phyloP scores from a whole-genome alignment of 2,888 invertebrate genomes.

The Tortricodes alternella region DNA sequence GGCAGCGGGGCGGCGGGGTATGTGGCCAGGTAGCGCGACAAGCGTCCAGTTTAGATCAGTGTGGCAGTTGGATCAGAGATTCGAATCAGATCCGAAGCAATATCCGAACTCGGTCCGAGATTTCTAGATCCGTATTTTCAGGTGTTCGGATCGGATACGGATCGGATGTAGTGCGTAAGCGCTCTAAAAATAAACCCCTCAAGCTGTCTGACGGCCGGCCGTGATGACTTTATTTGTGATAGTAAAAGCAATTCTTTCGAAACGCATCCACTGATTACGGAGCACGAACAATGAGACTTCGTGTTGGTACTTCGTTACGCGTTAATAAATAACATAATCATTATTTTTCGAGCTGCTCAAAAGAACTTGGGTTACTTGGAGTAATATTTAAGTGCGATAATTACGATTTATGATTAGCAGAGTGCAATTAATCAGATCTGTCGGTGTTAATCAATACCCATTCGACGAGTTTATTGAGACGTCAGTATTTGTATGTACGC shows the following conservation, averaged over 20 bases:
- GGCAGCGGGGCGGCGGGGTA: too few relatives aligned
- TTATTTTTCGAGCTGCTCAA: constrained; percentile 23
- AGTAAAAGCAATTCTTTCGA: constrained; percentile 6
- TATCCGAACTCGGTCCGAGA: too few relatives aligned
- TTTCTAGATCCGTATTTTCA: too few relatives aligned
- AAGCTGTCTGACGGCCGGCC: too few relatives aligned
- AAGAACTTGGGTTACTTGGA: constrained; percentile 28
- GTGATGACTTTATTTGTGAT: neutral
- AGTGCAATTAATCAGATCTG: constrained; percentile 47
- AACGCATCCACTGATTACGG: constrained; percentile 9
- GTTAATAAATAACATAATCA: neutral
- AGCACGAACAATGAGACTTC: constrained; percentile 21
- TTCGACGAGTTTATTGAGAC: constrained; percentile 29
- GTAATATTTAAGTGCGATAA: constrained; percentile 36
- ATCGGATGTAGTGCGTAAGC: too few relatives aligned
- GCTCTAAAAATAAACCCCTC: neutral
- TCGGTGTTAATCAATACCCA: constrained; percentile 43
- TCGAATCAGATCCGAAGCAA: too few relatives aligned
- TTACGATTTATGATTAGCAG: constrained; percentile 44
- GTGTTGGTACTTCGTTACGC: constrained; percentile 14
- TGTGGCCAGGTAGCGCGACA: too few relatives aligned
- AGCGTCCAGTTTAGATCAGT: too few relatives aligned
- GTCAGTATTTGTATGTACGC: constrained; percentile 6
- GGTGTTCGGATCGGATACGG: too few relatives aligned
- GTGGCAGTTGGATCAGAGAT: too few relatives aligned